Percentiles rank a stretch among this genome's conserved stretches.
Conservation (phyloP, 2,113 vertebrate genomes). For the Ardeotis arabs region DNA sequence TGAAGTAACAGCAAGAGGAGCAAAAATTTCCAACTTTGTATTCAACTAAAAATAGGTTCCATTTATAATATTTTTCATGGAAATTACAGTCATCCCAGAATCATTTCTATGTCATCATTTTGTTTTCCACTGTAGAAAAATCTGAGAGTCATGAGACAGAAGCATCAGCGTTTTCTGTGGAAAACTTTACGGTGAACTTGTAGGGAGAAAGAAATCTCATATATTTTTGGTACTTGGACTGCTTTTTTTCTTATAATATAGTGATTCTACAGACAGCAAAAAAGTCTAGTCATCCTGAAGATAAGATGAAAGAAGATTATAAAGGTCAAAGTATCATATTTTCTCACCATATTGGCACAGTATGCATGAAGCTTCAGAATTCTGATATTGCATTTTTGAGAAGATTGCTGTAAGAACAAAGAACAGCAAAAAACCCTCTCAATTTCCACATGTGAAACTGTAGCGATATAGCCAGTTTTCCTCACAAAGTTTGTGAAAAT, state of each 20-base stretch:
- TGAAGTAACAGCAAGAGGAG: not conserved
- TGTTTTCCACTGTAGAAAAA: not conserved
- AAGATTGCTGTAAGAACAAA: not conserved
- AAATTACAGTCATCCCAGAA: not conserved
- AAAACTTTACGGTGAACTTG: not conserved
- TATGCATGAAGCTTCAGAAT: not conserved
- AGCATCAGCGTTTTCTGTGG: not conserved
- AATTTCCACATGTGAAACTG: not conserved
- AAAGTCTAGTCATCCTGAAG: not conserved
- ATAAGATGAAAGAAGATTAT: not conserved
- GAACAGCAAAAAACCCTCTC: not conserved
- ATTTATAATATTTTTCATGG: not conserved
- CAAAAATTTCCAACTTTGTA: not conserved
- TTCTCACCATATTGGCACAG: slow-evolving; percentile 4
- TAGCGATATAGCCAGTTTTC: not conserved
- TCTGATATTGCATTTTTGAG: not conserved
- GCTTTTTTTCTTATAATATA: not conserved
- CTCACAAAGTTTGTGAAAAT: not conserved
- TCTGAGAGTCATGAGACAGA: not conserved
- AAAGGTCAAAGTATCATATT: slow-evolving; percentile 8
- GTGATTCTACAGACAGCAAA: not conserved
- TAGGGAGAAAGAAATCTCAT: not conserved
- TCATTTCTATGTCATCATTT: not conserved
- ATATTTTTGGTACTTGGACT: not conserved
- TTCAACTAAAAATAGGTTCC: not conserved